These are phyloP conservation scores for Hololepta plana DNA, from an alignment of 2,888 invertebrate species.

Conservation along the genomic window DNA sequence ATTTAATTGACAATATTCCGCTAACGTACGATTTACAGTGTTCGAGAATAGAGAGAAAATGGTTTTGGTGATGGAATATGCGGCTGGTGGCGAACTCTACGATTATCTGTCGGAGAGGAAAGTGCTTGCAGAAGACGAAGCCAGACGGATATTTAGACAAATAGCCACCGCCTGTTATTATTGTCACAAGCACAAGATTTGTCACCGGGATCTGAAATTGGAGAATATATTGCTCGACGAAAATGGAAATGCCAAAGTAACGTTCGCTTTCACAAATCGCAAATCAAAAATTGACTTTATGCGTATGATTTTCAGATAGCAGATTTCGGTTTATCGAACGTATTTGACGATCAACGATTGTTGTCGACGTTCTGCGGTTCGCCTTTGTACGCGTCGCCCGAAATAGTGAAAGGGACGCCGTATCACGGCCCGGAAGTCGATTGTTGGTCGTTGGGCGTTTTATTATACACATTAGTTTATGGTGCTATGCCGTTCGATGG, in stretches of 20 bases:
- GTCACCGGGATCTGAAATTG: constrained; percentile 88
- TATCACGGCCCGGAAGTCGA: constrained; percentile 95
- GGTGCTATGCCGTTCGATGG: constrained; percentile 99
- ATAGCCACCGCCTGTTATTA: constrained; percentile 94
- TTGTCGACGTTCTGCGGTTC: constrained; percentile 91
- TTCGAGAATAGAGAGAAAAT: constrained; percentile 99
- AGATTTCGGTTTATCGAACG: constrained; percentile 96
- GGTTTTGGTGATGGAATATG: constrained; percentile 99
- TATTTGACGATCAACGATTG: constrained; percentile 74
- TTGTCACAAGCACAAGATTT: constrained; percentile 96
- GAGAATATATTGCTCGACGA: constrained; percentile 90
- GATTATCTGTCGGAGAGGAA: constrained; percentile 89
- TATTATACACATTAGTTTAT: constrained; percentile 94
- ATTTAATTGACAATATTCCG: too few species aligned
- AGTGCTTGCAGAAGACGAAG: constrained; percentile 81
- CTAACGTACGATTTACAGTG: constrained; percentile 36
- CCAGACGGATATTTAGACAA: constrained; percentile 86
- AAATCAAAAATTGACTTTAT: not conserved
- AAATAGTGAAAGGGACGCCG: constrained; percentile 92
- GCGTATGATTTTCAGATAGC: constrained; percentile 53
- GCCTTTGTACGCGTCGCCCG: constrained; percentile 91
- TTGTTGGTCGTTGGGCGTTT: constrained; percentile 83
- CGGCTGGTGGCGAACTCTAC: constrained; percentile 94
- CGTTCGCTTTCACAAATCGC: not conserved
- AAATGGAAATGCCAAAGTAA: constrained; percentile 84